Conservation (phyloP, 2,113 vertebrate genomes). For the Spermophilus dauricus region DNA sequence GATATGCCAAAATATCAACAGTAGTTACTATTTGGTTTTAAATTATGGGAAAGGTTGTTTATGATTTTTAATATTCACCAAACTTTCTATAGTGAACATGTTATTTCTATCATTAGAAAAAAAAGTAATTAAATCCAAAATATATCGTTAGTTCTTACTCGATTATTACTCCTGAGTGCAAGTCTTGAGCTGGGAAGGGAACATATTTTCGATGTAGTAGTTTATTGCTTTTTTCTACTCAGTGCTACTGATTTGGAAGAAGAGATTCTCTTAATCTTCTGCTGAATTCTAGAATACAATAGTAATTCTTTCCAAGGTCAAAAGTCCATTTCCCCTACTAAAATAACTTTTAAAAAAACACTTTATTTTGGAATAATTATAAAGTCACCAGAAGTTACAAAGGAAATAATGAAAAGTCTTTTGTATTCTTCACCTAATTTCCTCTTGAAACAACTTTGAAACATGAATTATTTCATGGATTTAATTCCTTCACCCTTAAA, state of each 20-base stretch:
- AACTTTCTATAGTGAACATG: neutral
- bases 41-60: neutral
- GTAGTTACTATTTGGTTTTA: neutral
- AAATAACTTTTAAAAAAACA: neutral
- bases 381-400: neutral
- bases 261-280: neutral
- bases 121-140: neutral
- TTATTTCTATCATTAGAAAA: slow-evolving; percentile 5
- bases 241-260: neutral
- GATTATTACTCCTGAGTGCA: slow-evolving; percentile 31
- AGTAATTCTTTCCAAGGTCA: slow-evolving; percentile 25
- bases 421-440: neutral
- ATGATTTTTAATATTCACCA: neutral
- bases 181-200: neutral
- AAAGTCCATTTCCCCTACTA: slow-evolving; percentile 10
- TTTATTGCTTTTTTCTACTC: neutral
- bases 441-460: neutral
- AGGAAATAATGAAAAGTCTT: neutral
- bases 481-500: neutral
- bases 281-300: slow-evolving; percentile 4
- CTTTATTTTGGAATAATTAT: slow-evolving; percentile 51
- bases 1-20: neutral
- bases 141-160: neutral
- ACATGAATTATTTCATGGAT: neutral
- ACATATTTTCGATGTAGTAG: neutral